Percentiles rank a stretch among this genome's conserved stretches.
Conservation (phyloP, 1,140 invertebrate genomes). For the Heliothis virescens region DNA sequence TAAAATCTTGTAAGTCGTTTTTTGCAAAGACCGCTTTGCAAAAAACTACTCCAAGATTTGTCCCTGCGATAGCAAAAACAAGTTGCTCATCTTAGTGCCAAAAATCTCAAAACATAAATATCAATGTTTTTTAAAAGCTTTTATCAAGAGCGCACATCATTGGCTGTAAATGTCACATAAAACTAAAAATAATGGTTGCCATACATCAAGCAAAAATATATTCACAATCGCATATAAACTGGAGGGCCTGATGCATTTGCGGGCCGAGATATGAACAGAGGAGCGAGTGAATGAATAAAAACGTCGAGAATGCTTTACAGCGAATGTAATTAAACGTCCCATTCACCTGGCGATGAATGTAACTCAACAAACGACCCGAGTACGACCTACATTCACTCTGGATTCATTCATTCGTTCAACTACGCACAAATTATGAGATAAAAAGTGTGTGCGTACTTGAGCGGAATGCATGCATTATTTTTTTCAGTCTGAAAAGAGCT, state of each 20-base stretch:
- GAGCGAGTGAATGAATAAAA: conserved; percentile 60
- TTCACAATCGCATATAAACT: conserved; percentile 16
- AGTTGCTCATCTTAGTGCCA: neutral
- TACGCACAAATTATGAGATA: conserved; percentile 48
- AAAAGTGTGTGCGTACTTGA: conserved; percentile 42
- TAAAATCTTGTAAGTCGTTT: no score
- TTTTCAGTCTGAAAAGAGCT: neutral
- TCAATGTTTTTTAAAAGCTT: conserved; percentile 17
- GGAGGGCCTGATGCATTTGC: conserved; percentile 28
- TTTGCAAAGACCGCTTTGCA: no score
- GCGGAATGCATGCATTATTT: conserved; percentile 46
- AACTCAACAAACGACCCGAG: conserved; percentile 53
- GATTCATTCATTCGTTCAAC: conserved; percentile 58
- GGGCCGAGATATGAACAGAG: conserved; percentile 49
- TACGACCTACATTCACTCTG: conserved; percentile 55
- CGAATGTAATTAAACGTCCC: conserved; percentile 65
- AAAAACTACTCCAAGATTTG: conserved; percentile 3
- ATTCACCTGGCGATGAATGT: conserved; percentile 60
- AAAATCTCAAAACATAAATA: conserved; percentile 10
- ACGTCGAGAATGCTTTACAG: conserved; percentile 51
- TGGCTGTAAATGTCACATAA: conserved; percentile 44
- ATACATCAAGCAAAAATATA: conserved; percentile 31
- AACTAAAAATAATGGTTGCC: conserved; percentile 35
- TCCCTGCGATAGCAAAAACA: neutral
- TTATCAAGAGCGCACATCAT: conserved; percentile 20